These are phyloP conservation scores for Fopius arisanus DNA, from an alignment of 1,140 invertebrate genomes.

Conservation along the genomic window DNA sequence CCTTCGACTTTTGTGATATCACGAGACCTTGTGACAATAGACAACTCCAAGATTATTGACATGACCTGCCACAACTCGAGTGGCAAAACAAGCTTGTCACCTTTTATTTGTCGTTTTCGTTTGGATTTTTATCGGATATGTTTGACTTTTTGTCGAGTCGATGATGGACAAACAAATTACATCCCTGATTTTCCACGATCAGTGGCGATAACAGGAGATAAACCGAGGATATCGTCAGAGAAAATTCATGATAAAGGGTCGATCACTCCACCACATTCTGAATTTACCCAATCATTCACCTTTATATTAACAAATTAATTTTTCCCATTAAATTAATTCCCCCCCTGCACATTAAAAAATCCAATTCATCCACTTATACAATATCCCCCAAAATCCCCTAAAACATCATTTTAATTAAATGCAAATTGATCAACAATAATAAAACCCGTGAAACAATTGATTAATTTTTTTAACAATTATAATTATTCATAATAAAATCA, in stretches of 20 bases:
- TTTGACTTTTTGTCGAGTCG: not conserved
- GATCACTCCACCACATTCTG: too few relatives aligned
- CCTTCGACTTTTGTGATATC: conserved; percentile 26
- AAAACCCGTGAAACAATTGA: too few relatives aligned
- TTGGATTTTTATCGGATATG: not conserved
- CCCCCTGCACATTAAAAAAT: not conserved
- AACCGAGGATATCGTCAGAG: not conserved
- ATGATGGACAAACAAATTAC: conserved; percentile 15
- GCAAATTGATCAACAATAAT: too few relatives aligned
- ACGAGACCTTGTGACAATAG: conserved; percentile 28
- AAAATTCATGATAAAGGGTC: conserved; percentile 29
- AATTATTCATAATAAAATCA: too few relatives aligned
- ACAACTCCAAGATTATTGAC: conserved; percentile 17
- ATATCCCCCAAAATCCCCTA: too few relatives aligned
- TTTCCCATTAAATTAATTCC: not conserved
- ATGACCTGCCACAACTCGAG: conserved; percentile 10
- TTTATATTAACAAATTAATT: conserved; percentile 3
- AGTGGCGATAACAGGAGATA: conserved; percentile 23
- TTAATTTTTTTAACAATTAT: too few relatives aligned
- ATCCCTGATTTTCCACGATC: conserved; percentile 22
- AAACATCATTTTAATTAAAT: too few relatives aligned
- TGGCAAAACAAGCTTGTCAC: not conserved
- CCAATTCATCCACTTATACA: too few relatives aligned
- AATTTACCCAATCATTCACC: too few relatives aligned
- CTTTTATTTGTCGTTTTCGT: not conserved